phyloP scores from a whole-genome alignment of 2,113 vertebrate species.

The Gymnarchus niloticus region DNA sequence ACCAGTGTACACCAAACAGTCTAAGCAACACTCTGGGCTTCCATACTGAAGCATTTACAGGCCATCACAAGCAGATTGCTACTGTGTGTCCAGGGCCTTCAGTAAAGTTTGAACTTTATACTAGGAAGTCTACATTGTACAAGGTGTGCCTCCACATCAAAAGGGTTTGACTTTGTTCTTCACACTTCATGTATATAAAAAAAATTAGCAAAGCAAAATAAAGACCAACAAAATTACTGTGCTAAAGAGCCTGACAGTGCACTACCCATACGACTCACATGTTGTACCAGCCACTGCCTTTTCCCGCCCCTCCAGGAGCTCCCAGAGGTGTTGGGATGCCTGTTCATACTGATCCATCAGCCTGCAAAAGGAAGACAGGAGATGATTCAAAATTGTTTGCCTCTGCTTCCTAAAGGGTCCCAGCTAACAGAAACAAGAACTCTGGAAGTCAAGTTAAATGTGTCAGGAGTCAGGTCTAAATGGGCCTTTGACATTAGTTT shows the following conservation, averaged over 20 bases:
- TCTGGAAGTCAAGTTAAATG: too few species aligned
- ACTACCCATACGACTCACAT: conserved; percentile 68
- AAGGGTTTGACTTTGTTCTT: not conserved
- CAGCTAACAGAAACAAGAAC: not conserved
- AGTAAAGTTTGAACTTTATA: not conserved
- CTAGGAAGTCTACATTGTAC: not conserved
- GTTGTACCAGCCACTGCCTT: conserved; percentile 92
- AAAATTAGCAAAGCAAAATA: not conserved
- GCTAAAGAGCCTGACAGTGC: not conserved
- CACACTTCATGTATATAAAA: not conserved
- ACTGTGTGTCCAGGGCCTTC: not conserved
- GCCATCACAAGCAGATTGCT: not conserved
- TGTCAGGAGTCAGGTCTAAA: not conserved
- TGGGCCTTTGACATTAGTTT: not conserved
- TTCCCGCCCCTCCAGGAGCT: conserved; percentile 88
- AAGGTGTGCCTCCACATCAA: not conserved
- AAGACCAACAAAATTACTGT: not conserved
- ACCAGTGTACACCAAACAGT: not conserved
- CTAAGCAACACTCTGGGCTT: not conserved
- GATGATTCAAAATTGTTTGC: not conserved
- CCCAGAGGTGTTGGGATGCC: conserved; percentile 89
- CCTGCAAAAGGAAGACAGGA: conserved; percentile 49
- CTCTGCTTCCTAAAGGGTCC: not conserved
- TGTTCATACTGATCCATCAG: conserved; percentile 88
- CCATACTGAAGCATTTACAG: not conserved